Conservation (phyloP, 2,113 vertebrate species). For the Orcinus orca region DNA sequence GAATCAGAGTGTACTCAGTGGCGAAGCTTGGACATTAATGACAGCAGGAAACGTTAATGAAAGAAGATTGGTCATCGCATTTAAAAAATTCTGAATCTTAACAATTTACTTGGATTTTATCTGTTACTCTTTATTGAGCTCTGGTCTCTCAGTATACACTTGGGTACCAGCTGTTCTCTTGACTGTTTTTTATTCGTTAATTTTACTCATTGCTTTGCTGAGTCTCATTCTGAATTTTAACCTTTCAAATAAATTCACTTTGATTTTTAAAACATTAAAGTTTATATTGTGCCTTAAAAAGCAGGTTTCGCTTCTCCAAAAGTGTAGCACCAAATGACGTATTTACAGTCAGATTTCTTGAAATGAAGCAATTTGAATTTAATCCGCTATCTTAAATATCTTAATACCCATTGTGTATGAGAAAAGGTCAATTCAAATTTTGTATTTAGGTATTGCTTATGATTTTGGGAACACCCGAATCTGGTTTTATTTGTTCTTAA, state of each 20-base stretch:
- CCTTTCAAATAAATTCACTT: conserved; percentile 11
- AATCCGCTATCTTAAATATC: neutral
- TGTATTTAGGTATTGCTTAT: neutral
- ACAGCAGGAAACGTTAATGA: neutral
- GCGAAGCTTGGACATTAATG: neutral
- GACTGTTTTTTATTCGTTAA: neutral
- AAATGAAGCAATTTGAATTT: neutral
- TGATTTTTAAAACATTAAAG: neutral
- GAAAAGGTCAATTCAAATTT: conserved; percentile 35
- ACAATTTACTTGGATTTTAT: neutral
- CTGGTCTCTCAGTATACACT: neutral
- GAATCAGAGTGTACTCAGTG: neutral
- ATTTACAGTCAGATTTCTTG: neutral
- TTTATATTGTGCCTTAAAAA: neutral
- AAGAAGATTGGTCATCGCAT: neutral
- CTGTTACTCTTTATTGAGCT: neutral
- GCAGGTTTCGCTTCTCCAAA: neutral
- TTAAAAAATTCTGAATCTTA: neutral
- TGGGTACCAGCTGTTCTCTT: neutral
- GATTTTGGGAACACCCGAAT: conserved; percentile 26
- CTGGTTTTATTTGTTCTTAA: neutral
- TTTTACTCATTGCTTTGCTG: neutral
- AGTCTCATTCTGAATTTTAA: neutral
- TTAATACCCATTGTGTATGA: conserved; percentile 2
- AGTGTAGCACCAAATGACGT: neutral